Evolutionary conservation across 2,888 invertebrate species (phyloP).

Genomic region (Catonia carolina): DNA sequence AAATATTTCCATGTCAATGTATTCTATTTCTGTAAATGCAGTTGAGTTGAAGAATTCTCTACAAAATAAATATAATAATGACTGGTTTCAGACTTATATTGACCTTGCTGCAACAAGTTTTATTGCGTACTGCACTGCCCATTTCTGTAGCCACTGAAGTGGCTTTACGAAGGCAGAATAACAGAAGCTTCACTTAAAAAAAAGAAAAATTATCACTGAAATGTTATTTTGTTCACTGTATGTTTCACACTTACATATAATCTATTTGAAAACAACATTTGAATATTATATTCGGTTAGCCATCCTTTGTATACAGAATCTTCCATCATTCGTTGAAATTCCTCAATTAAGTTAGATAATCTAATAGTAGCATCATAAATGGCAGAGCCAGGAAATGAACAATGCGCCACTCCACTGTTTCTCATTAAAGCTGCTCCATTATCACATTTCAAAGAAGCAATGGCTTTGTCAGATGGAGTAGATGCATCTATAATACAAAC

Average conservation of each 20-base stretch:
- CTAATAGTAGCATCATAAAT: conserved; percentile 46
- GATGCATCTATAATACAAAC: neutral
- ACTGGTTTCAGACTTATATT: too few species aligned
- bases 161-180: too few species aligned
- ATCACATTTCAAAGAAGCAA: conserved; percentile 31
- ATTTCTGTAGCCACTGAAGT: too few species aligned
- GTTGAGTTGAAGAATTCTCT: too few species aligned
- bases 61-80: too few species aligned
- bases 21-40: too few species aligned
- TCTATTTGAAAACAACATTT: conserved; percentile 48
- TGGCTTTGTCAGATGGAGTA: neutral
- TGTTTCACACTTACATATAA: conserved; percentile 40
- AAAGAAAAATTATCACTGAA: too few species aligned
- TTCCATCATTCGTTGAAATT: conserved; percentile 32
- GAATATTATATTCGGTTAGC: conserved; percentile 49
- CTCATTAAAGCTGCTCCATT: conserved; percentile 39
- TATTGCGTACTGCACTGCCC: too few species aligned
- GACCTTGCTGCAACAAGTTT: too few species aligned
- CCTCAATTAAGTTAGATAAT: conserved; percentile 44
- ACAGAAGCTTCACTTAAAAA: too few species aligned
- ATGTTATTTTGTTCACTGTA: too few species aligned
- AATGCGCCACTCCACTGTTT: conserved; percentile 41
- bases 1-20: too few species aligned
- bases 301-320: conserved; percentile 47
- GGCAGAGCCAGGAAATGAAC: conserved; percentile 47